Conservation (phyloP, 2,888 invertebrate genomes). For the Disparrhopalites patrizii region DNA sequence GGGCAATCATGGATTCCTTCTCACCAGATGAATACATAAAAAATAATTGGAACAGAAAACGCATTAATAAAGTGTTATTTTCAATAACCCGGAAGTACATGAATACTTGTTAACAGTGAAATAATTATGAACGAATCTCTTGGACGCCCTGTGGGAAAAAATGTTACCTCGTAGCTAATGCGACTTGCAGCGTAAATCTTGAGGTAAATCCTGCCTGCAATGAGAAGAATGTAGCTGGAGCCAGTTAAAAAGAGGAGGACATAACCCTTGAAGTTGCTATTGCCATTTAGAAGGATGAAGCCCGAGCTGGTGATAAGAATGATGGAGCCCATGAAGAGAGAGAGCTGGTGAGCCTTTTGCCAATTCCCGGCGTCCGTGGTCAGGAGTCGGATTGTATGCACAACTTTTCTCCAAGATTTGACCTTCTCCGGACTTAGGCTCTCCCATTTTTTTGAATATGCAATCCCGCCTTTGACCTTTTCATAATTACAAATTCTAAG, state of each 20-base stretch:
- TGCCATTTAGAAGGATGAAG: neutral
- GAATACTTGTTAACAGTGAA: too few species aligned
- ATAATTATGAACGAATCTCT: too few species aligned
- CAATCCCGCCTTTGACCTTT: constrained; percentile 6
- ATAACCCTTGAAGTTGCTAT: neutral
- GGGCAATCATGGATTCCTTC: constrained; percentile 13
- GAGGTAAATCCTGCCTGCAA: constrained; percentile 8
- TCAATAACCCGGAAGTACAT: too few species aligned
- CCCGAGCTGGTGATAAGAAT: neutral
- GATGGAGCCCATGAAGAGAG: neutral
- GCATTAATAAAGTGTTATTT: too few species aligned
- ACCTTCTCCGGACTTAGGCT: constrained; percentile 4
- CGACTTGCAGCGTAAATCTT: constrained; percentile 17
- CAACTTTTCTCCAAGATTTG: constrained; percentile 9
- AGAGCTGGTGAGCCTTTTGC: constrained; percentile 17
- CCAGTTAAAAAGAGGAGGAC: neutral
- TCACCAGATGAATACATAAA: too few species aligned
- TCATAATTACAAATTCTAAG: too few species aligned
- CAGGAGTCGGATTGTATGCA: constrained; percentile 9
- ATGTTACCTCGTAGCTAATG: constrained; percentile 12
- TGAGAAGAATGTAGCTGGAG: neutral
- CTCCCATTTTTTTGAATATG: neutral
- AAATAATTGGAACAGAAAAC: neutral
- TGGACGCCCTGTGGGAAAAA: neutral
- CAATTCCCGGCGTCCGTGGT: neutral